Base-by-base conservation (phyloP, 2,797 vertebrate species). In the Molossus molossus region DNA sequence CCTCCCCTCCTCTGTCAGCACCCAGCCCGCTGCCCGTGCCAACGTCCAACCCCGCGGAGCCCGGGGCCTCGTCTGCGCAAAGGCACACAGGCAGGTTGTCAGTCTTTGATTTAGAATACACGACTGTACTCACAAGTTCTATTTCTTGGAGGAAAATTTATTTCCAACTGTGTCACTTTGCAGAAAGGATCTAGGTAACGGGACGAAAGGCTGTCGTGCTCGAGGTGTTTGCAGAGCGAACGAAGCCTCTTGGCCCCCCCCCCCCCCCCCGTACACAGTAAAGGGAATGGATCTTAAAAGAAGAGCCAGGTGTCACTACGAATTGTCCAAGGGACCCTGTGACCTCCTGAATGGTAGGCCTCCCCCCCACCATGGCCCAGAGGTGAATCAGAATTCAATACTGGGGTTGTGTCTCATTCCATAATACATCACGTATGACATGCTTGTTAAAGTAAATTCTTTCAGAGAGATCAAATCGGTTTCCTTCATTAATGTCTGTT, bases 331-430 rank as follows among this genome's bases (percentile, higher is more conserved):
- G 9, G 55, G 55, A 81, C 57, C 17, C 27, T 60, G 48, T 9
- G 12, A 29, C 72, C 27, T 75, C 33, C n/a, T 21, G 25, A 69
- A 75, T 37, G 4, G 14, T 50, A 53, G 7, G 5, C 50, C 50
- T 3, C 53, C 53, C 53, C 53, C 50, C 13, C 50, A 2, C 50
- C 13, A 2, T 5, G 40, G 40, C 40, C 40, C 3, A 67, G 58
- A 89, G 75, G 15, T 75, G 5, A 82, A 90, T 33, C 18, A 90
- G n/a, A 83, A 65, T 53, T 79, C 29, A 79, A 53, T 64, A 84
- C 82, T 64, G 91, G 12, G 50, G 23, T 83, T 65, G 18, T 60
- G 4, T 72, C 12, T 72, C 70, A 76, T 87, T 64, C 25, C 23
- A 27, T 40, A 29, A 1, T 27, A 53, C 9, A 10, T 33, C 79